These are phyloP conservation scores for Ophioninae sp. DNA, from an alignment of 2,888 invertebrate genomes.

Conservation along the genomic window DNA sequence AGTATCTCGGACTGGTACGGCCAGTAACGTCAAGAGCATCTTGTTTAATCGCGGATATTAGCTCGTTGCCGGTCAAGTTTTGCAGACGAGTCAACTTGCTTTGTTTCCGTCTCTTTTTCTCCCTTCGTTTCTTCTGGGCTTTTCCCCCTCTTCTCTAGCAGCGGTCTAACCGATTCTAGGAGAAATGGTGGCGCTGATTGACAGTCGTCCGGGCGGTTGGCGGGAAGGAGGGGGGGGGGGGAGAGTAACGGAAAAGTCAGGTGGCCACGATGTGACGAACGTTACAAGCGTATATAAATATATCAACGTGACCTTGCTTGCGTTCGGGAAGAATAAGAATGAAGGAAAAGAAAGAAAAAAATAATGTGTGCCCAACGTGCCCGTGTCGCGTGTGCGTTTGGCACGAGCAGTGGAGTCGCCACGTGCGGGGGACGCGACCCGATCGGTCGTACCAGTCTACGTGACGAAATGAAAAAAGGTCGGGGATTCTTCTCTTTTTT, in stretches of 20 bases:
- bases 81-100: slow-evolving; percentile 52
- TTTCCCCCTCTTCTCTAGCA: background rate
- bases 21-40: slow-evolving; percentile 61
- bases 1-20: slow-evolving; percentile 61
- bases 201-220: too few relatives aligned
- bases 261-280: slow-evolving; percentile 30
- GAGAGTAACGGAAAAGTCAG: slow-evolving; percentile 21
- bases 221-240: too few relatives aligned
- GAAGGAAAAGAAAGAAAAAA: background rate
- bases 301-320: slow-evolving; percentile 43
- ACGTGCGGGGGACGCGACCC: too few relatives aligned
- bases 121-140: background rate
- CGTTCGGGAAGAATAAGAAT: background rate
- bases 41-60: slow-evolving; percentile 58
- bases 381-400: background rate
- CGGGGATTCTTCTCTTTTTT: too few relatives aligned
- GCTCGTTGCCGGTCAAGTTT: slow-evolving; percentile 56
- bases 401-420: background rate
- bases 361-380: too few relatives aligned
- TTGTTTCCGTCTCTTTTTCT: slow-evolving; percentile 20
- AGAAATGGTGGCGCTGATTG: too few relatives aligned
- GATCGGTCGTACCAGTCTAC: too few relatives aligned
- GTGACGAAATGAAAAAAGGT: too few relatives aligned
- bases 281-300: slow-evolving; percentile 18
- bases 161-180: too few relatives aligned